Evolutionary conservation across 2,888 invertebrate species (phyloP).

Genomic region (Eilema caniola): DNA sequence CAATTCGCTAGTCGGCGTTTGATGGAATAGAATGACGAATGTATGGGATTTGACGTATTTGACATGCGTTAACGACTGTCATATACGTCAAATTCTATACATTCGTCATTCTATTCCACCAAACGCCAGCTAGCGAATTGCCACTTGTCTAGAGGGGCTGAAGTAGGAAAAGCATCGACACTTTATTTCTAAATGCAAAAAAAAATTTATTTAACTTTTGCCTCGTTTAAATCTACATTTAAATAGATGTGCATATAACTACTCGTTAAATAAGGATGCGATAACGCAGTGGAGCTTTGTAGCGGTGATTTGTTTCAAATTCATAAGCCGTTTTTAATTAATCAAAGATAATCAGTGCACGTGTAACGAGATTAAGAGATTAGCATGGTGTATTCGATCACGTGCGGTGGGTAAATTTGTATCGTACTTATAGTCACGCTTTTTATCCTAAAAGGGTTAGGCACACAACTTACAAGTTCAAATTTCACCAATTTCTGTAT

Average conservation of each 20-base stretch:
- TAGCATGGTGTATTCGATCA: neutral
- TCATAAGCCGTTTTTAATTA: neutral
- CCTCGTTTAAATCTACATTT: neutral
- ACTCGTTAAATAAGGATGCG: neutral
- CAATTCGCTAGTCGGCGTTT: too few species aligned
- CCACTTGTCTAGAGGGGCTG: too few species aligned
- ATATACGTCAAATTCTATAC: too few species aligned
- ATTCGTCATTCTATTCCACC: too few species aligned
- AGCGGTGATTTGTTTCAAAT: neutral
- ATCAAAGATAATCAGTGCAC: neutral
- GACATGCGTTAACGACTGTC: too few species aligned
- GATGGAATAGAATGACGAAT: too few species aligned
- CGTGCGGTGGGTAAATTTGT: neutral
- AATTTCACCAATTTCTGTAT: neutral
- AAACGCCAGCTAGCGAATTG: too few species aligned
- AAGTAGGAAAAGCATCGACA: too few species aligned
- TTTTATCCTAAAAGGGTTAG: neutral
- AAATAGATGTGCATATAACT: neutral
- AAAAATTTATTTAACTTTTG: too few species aligned
- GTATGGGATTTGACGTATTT: too few species aligned
- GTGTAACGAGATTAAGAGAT: neutral
- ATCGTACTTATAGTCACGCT: neutral
- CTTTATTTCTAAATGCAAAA: too few species aligned
- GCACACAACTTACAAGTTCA: neutral
- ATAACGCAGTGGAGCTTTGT: neutral